Base-by-base conservation (phyloP, 2,113 vertebrate species). In the Otolemur garnettii region DNA sequence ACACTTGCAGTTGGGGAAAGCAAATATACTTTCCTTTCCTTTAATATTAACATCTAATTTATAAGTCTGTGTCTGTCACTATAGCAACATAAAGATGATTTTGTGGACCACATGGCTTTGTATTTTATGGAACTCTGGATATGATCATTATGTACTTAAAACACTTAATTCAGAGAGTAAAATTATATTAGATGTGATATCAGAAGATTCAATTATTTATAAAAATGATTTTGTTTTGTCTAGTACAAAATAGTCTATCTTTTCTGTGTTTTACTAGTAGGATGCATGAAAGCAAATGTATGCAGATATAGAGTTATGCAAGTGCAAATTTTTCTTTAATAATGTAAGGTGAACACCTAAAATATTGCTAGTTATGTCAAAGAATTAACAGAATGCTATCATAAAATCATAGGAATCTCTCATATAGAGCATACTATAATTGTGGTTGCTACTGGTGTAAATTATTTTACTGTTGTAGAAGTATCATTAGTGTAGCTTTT, bases 1-100 rank as follows among this genome's bases (percentile, higher is more conserved):
- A 98, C 96, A 96, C 92, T 98, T 98, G 96, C 93, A 97, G n/a
- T 96, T 98, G 97, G 90, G 85, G 72, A 98, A 97, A 42, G 96
- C 75, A 97, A 96, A 88, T 66, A 86, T 92, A 95, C 93, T 35
- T 50, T 86, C 85, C 78, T 79, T 77, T 93, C 4, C 69, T 96
- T 98, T 97, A 95, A 53, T 97, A 71, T 95, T 90, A 97, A 87
- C 42, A 77, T 50, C 74, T 50, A 91, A 79, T 96, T 83, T 91
- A 93, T 7, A 95, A 90, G 45, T 74, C 30, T 87, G 69, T 42
- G 97, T 10, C 86, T 97, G 50, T 62, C 68, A 98, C 38, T 89
- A 68, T 94, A 87, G 93, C 90, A 95, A 97, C 96, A 97, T 93
- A 78, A 92, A 92, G 57, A 77, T 96, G 38, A 90, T 97, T 95